Evolutionary conservation across 2,113 vertebrate species (phyloP), one percentile per base, ranked within the genome.

Genomic region (Megaptera novaeangliae): DNA sequence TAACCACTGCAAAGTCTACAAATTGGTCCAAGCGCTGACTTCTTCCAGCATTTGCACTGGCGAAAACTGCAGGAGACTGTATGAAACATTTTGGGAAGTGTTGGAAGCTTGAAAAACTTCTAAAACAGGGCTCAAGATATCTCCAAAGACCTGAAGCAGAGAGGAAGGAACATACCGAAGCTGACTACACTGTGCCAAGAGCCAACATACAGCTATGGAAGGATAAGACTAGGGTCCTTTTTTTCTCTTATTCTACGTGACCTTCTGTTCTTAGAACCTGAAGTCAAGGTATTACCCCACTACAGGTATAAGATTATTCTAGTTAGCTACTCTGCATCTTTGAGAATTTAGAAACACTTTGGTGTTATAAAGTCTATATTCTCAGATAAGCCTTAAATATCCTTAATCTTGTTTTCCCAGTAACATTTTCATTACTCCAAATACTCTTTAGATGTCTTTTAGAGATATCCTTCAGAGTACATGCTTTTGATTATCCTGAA

Each of bases 401-500:
- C 8, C 14, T 55, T 52, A 84, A 95, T 27, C 12, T 74, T 64
- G 4, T 74, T 88, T 94, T 46, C 36, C 83, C 63, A 63, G 4
- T 81, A 93, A 91, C 63, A 91, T 59, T 86, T 88, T 78, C 44
- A 86, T 17, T 92, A 46, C 8, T 68, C 39, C 46, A 89, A 63
- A n/a, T 84, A 68, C 23, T 82, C 27, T 83, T 17, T 57, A 15
- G 31, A 55, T 83, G 31, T 74, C 63, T 95, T 74, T 75, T 55
- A 36, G 15, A 91, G 31, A 31, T 74, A 93, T 41, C 64, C 13
- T 92, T 81, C 5, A 89, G 29, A 87, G 36, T 75, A 68, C 5
- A 36, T 36, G 23, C 15, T 94, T 97, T 93, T 87, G 36, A 86
- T 90, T 78, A 95, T 44, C 57, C 55, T 94, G 72, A 97, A 66